Conservation (phyloP, 1,140 invertebrate species). For the Lycorma delicatula region DNA sequence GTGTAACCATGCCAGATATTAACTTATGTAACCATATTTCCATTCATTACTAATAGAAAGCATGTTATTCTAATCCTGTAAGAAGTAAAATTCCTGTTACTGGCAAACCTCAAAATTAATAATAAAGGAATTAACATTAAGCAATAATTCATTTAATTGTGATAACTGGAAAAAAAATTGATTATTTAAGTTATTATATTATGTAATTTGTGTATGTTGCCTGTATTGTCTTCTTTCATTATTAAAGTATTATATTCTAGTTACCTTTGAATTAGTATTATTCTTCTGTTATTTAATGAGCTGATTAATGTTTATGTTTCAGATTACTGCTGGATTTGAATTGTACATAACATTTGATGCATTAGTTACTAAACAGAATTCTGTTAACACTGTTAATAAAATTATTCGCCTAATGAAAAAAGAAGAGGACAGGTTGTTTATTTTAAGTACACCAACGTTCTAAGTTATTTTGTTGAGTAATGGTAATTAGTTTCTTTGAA, state of each 20-base stretch:
- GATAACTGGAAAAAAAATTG: too few species aligned
- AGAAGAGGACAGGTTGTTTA: conserved; percentile 87
- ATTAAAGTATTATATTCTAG: background rate
- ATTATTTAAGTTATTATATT: conserved; percentile 4
- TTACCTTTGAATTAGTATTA: conserved; percentile 8
- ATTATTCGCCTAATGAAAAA: conserved; percentile 89
- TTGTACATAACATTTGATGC: conserved; percentile 89
- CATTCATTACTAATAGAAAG: too few species aligned
- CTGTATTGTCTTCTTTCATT: background rate
- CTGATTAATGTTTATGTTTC: conserved; percentile 31
- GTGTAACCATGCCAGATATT: too few species aligned
- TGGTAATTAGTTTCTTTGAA: too few species aligned
- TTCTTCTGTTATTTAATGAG: background rate
- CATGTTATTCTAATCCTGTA: too few species aligned
- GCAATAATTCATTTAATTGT: too few species aligned
- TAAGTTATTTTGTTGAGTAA: too few species aligned
- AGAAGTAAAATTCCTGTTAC: too few species aligned
- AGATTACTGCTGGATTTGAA: conserved; percentile 85
- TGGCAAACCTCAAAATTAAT: too few species aligned
- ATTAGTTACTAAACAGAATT: conserved; percentile 71
- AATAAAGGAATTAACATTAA: too few species aligned
- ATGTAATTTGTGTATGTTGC: background rate
- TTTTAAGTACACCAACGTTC: conserved; percentile 84
- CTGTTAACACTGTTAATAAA: conserved; percentile 81
- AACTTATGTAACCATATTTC: too few species aligned